Evolutionary conservation across 2,888 invertebrate genomes (phyloP).

Genomic region (Seladonia tumulorum): DNA sequence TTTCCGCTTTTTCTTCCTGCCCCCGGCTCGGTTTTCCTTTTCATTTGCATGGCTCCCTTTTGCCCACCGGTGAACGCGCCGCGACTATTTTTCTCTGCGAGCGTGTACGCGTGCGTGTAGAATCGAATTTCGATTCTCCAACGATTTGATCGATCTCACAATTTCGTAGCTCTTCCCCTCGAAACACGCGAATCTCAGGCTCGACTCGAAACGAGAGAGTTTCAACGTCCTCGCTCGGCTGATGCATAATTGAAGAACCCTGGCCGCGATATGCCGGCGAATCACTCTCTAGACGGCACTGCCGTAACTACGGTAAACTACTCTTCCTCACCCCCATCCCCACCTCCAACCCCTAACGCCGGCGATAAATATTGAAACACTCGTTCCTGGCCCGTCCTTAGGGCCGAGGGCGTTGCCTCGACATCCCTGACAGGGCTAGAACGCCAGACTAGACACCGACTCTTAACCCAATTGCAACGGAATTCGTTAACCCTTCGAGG

Average conservation of each 20-base stretch:
- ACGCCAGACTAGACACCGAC: not conserved
- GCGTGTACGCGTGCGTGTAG: not conserved
- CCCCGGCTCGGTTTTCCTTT: not conserved
- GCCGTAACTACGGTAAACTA: slow-evolving; percentile 53
- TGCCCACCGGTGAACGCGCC: no score
- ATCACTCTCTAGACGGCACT: slow-evolving; percentile 46
- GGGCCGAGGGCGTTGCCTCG: slow-evolving; percentile 38
- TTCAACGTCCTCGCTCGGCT: slow-evolving; percentile 12
- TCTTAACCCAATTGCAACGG: slow-evolving; percentile 48
- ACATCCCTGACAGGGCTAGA: not conserved
- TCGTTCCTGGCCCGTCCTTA: slow-evolving; percentile 23
- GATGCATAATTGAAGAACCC: slow-evolving; percentile 65
- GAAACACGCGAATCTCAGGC: slow-evolving; percentile 44
- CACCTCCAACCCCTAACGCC: not conserved
- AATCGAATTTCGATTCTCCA: not conserved
- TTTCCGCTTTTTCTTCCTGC: not conserved
- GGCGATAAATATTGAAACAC: slow-evolving; percentile 64
- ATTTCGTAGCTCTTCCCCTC: not conserved
- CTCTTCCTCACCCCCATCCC: not conserved
- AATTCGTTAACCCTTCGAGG: slow-evolving; percentile 14
- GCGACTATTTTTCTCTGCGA: no score
- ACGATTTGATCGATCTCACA: not conserved
- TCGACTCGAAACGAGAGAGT: slow-evolving; percentile 3
- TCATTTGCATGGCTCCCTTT: not conserved
- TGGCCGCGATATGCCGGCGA: slow-evolving; percentile 31